phyloP scores from a whole-genome alignment of 2,113 vertebrate species.

The Macrotus californicus region DNA sequence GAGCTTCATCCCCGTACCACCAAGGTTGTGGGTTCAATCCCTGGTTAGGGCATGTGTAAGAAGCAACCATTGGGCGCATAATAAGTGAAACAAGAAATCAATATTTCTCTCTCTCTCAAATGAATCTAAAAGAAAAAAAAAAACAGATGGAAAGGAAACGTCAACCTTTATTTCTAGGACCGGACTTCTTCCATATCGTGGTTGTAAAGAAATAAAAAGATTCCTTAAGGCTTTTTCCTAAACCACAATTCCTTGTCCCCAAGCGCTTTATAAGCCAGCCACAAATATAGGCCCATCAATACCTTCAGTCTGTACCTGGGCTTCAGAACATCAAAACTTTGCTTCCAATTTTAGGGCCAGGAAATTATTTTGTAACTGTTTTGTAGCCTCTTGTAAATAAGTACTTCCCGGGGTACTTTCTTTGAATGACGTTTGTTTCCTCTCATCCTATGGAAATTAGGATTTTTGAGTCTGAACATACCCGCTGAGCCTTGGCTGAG shows the following conservation, averaged over 20 bases:
- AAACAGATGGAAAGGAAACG: neutral
- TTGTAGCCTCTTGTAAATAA: constrained; percentile 24
- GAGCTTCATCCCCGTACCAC: too few species aligned
- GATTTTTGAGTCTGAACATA: neutral
- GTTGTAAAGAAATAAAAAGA: constrained; percentile 12
- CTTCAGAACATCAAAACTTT: neutral
- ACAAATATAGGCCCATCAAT: neutral
- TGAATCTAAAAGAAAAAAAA: too few species aligned
- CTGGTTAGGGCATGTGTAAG: too few species aligned
- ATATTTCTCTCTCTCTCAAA: too few species aligned
- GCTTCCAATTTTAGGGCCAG: constrained; percentile 26
- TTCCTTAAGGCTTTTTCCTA: neutral
- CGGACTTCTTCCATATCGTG: neutral
- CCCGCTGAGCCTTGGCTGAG: neutral
- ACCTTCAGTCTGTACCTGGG: neutral
- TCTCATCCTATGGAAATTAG: neutral
- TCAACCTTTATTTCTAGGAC: neutral
- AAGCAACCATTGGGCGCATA: too few species aligned
- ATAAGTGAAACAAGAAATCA: too few species aligned
- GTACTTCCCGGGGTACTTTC: neutral
- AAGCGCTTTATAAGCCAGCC: neutral
- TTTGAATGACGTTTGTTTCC: neutral
- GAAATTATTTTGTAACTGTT: constrained; percentile 42
- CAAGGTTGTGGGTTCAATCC: too few species aligned
- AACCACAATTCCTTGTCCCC: neutral